Evolutionary conservation across 30 jellyfish, hydroid and myxozoan genomes (phyloP).

Genomic region (Catostylus mosaicus): DNA sequence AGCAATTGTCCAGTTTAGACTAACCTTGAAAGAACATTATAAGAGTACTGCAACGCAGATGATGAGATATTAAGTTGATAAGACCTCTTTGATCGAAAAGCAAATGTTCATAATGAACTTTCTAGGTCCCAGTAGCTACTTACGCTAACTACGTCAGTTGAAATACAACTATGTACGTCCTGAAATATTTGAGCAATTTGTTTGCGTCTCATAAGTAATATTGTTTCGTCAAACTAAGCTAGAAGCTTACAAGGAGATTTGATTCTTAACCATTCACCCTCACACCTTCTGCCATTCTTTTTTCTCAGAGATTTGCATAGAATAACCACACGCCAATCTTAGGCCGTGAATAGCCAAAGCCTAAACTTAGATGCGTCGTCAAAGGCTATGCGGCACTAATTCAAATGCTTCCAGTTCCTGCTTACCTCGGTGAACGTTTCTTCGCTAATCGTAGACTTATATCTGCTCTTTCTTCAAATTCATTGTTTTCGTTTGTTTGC

Average conservation of each 20-base stretch:
- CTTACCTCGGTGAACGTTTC: slow-evolving; percentile 6
- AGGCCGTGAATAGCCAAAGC: background rate
- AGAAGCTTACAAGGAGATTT: background rate
- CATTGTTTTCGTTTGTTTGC: background rate
- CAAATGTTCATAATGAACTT: too few relatives aligned
- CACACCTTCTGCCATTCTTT: background rate
- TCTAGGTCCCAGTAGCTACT: too few relatives aligned
- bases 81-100: too few relatives aligned
- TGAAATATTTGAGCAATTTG: too few relatives aligned
- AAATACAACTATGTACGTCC: too few relatives aligned
- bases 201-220: too few relatives aligned
- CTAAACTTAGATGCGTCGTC: background rate
- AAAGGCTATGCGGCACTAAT: slow-evolving; percentile 1
- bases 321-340: background rate
- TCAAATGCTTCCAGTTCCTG: slow-evolving; percentile 1
- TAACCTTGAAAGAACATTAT: too few relatives aligned
- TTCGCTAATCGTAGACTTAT: background rate
- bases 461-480: background rate
- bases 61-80: too few relatives aligned
- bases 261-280: background rate
- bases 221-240: background rate
- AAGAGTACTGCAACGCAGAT: too few relatives aligned
- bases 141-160: too few relatives aligned
- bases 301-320: background rate
- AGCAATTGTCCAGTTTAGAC: too few relatives aligned